Percentiles rank a stretch among this genome's conserved stretches.
Conservation (phyloP, 35 echinoderm and acorn worm species). For the Eucidaris tribuloides region DNA sequence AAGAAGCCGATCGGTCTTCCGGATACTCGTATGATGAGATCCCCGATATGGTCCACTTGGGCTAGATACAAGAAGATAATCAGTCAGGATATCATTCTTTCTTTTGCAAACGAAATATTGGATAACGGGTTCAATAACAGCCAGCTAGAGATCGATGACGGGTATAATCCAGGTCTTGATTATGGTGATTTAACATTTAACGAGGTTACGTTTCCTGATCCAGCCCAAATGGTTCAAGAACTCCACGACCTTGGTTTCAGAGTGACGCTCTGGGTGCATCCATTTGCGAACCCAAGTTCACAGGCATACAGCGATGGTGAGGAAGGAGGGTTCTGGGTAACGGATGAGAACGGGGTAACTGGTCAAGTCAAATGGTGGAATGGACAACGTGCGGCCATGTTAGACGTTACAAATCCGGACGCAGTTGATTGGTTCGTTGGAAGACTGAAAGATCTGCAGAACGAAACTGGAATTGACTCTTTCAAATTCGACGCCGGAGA, state of each 20-base stretch:
- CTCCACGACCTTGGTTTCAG: slow-evolving; percentile 57
- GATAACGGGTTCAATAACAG: slow-evolving; percentile 65
- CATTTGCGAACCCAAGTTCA: slow-evolving; percentile 70
- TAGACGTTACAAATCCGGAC: slow-evolving; percentile 61
- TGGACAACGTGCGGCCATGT: slow-evolving; percentile 38
- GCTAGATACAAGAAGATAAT: slow-evolving; percentile 57
- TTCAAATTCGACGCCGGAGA: slow-evolving; percentile 89
- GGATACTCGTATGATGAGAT: slow-evolving; percentile 61
- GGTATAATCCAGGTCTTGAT: slow-evolving; percentile 17
- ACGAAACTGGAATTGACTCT: slow-evolving; percentile 59
- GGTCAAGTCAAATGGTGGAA: slow-evolving; percentile 76
- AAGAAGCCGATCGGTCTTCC: slow-evolving; percentile 45
- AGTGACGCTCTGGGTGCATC: slow-evolving; percentile 46
- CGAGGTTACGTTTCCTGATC: slow-evolving; percentile 47
- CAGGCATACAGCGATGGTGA: slow-evolving; percentile 48
- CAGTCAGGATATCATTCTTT: slow-evolving; percentile 15
- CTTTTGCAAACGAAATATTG: slow-evolving; percentile 47
- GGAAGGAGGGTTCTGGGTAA: slow-evolving; percentile 50
- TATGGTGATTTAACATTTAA: slow-evolving; percentile 70
- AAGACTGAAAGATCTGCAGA: slow-evolving; percentile 37
- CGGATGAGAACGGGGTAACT: slow-evolving; percentile 29
- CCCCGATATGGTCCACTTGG: slow-evolving; percentile 72
- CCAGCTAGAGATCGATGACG: slow-evolving; percentile 82
- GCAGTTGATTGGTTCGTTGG: slow-evolving; percentile 53
- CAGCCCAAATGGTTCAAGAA: slow-evolving; percentile 23